Conservation (phyloP, 2,888 invertebrate species). For the Hecatera dysodea region DNA sequence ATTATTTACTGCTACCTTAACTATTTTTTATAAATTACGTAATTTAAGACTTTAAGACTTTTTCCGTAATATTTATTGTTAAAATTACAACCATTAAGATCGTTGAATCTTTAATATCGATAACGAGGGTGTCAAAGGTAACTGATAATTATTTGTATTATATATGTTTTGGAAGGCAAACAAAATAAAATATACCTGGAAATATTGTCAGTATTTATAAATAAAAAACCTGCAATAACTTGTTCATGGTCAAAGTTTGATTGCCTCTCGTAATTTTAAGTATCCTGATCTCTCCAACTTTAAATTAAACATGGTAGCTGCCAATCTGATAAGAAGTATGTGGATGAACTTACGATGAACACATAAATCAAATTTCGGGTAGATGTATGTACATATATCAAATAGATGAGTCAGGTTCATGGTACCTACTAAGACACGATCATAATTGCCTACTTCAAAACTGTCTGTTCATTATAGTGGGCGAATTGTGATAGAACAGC, state of each 20-base stretch:
- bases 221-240: conserved; percentile 43
- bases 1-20: neutral
- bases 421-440: neutral
- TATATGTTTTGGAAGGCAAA: neutral
- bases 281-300: conserved; percentile 25
- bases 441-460: conserved; percentile 7
- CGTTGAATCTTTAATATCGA: neutral
- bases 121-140: neutral
- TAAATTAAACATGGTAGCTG: conserved; percentile 29
- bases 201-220: conserved; percentile 1
- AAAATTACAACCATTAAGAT: neutral
- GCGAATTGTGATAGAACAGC: too few species aligned
- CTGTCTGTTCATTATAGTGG: neutral
- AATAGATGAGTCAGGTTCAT: conserved; percentile 26
- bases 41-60: too few species aligned
- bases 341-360: conserved; percentile 29
- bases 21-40: neutral
- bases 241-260: conserved; percentile 45
- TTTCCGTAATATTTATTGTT: neutral
- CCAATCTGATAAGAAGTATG: conserved; percentile 42
- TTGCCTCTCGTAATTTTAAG: conserved; percentile 49
- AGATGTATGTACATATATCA: conserved; percentile 23
- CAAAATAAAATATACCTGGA: neutral
- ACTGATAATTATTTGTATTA: too few species aligned
- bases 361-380: conserved; percentile 32